Conservation (phyloP, 2,797 vertebrate species). For the Neopelma chrysocephalum region DNA sequence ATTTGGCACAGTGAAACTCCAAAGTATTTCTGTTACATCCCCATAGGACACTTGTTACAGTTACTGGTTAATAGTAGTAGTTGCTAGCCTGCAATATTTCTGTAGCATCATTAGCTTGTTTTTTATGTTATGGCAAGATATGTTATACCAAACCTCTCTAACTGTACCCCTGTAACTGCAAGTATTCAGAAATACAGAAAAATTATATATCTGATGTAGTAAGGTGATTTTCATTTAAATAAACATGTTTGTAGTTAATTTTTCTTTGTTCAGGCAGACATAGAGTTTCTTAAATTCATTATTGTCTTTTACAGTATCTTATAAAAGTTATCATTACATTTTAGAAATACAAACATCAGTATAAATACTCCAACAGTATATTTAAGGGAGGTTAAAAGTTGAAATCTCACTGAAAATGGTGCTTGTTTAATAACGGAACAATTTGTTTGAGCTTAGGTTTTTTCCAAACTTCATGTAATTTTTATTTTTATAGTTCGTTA, state of each 20-base stretch:
- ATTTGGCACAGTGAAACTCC: neutral
- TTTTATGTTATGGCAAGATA: neutral
- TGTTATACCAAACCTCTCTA: neutral
- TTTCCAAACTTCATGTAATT: neutral
- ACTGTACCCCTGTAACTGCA: neutral
- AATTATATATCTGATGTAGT: neutral
- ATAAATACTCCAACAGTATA: neutral
- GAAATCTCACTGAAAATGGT: neutral
- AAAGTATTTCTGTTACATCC: neutral
- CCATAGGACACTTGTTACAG: neutral
- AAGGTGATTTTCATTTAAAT: neutral
- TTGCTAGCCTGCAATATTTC: neutral
- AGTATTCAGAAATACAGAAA: neutral
- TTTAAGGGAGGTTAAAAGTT: neutral
- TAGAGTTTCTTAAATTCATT: neutral
- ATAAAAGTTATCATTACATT: neutral
- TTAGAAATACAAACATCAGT: neutral
- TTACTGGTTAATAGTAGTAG: neutral
- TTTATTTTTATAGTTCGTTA: neutral
- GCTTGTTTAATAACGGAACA: neutral
- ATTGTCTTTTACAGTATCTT: neutral
- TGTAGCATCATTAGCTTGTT: neutral
- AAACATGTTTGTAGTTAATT: neutral
- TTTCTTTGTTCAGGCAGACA: neutral
- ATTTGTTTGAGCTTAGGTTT: neutral